Base-by-base conservation (phyloP, 2,888 invertebrate species). In the Hololepta plana region DNA sequence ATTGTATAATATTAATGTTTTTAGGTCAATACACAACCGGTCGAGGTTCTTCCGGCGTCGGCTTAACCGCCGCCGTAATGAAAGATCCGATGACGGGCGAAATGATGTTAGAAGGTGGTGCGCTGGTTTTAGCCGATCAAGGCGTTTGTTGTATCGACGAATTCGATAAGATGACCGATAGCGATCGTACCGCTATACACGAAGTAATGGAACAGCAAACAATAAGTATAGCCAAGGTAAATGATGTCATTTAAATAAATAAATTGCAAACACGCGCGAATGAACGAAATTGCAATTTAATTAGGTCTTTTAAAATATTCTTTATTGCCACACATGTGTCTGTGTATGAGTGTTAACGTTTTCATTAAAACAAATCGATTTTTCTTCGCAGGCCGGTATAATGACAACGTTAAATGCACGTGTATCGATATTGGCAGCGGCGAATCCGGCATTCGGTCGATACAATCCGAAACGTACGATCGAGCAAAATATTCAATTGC, bases 141-240 rank as follows among this genome's bases (percentile, higher is more conserved):
- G 95, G 95, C 27, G 81, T 93, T 30, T 98, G 98, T 54, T 98
- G 96, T 55, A 98, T 99, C 51, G 98, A 99, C 53, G 98, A 99
- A 61, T 99, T 99, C 54, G 98, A 99, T 60, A 99, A 98, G 61
- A 95, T 98, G 96, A 84, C 90, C 24, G 96, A 98, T 37, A 55
- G 59, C 20, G 96, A 98, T 57, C 69, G 93, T 45, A 90, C 90
- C 1, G 87, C 93, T 28, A 91, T 95, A 40, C 93, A 95, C 53
- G 93, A 95, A 61, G 93, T 93, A 20, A 91, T 91, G 91, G 98
- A 98, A 59, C 98, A 99, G 47, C 98, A 99, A 60, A 99, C 98
- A 8, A 95, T 99, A 38, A 93, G 93, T 29, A 96, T 98, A 44
- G 96, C 98, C 9, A 98, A 98, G 67, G 77, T 77, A 43, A 14